phyloP scores from a whole-genome alignment of 2,797 vertebrate species.

The Galagoides demidoff region DNA sequence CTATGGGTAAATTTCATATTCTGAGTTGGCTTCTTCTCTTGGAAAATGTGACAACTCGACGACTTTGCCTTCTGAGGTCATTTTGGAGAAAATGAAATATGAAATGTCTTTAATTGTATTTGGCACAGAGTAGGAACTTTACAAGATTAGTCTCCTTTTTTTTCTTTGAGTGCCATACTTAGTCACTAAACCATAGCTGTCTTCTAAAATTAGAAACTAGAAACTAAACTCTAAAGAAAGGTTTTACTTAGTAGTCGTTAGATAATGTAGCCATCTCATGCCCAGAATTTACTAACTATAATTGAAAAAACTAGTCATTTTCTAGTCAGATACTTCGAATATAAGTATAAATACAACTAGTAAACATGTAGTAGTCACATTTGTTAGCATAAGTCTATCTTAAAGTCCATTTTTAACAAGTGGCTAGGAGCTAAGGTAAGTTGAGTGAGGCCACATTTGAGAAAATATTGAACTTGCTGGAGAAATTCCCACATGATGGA shows the following conservation, averaged over 20 bases:
- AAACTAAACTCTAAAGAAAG: neutral
- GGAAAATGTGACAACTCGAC: neutral
- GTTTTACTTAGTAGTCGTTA: neutral
- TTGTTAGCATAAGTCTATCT: neutral
- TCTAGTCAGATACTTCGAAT: neutral
- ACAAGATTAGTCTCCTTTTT: neutral
- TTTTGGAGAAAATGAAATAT: neutral
- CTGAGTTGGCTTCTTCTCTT: neutral
- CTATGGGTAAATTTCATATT: neutral
- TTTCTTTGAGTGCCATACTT: neutral
- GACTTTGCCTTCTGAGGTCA: neutral
- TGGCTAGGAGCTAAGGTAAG: neutral
- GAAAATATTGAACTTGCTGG: neutral
- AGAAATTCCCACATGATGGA: neutral
- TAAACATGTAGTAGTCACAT: neutral
- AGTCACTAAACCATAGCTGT: neutral
- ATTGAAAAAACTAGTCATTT: neutral
- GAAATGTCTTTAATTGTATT: neutral
- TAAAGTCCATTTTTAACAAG: neutral
- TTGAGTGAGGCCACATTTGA: neutral
- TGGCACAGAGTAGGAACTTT: neutral
- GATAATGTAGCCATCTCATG: neutral
- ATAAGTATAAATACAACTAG: neutral
- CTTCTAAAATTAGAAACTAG: constrained; percentile 26
- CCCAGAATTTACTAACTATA: neutral